Evolutionary conservation across 2,797 vertebrate genomes (phyloP).

Genomic region (Nannoperca obscura): DNA sequence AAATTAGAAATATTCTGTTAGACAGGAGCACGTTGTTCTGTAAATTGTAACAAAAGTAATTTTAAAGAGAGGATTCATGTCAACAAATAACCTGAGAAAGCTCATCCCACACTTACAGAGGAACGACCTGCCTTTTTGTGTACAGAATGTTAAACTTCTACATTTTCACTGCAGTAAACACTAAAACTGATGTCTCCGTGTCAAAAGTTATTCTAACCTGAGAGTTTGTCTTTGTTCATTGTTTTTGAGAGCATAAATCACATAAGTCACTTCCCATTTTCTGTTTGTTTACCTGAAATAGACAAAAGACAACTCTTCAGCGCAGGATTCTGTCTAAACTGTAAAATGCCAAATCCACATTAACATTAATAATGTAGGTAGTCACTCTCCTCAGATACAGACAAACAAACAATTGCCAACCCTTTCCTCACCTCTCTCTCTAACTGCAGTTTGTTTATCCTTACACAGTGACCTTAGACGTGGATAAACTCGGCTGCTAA

Average conservation of each 20-base stretch:
- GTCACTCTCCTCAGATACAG: conserved; percentile 20
- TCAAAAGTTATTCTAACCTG: conserved; percentile 14
- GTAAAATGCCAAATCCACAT: conserved; percentile 19
- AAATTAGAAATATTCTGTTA: background rate
- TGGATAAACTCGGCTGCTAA: conserved; percentile 58
- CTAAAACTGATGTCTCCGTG: background rate
- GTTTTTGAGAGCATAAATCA: conserved; percentile 14
- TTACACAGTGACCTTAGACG: conserved; percentile 47
- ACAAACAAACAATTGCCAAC: conserved; percentile 48
- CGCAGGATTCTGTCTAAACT: conserved; percentile 25
- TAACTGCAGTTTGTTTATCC: conserved; percentile 67
- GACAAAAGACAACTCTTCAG: background rate
- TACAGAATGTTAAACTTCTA: conserved; percentile 1
- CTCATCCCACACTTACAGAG: background rate
- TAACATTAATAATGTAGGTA: background rate
- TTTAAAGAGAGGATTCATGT: background rate
- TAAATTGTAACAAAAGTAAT: conserved; percentile 6
- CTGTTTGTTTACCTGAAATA: conserved; percentile 25
- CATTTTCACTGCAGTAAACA: background rate
- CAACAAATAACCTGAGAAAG: background rate
- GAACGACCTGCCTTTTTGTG: background rate
- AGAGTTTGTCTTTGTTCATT: conserved; percentile 29
- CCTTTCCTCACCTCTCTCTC: conserved; percentile 42
- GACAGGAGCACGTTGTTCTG: background rate
- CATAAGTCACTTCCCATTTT: conserved; percentile 6